Evolutionary conservation across 2,888 invertebrate genomes (phyloP), one percentile per base, ranked within the genome.

Genomic region (Ochropleura leucogaster): DNA sequence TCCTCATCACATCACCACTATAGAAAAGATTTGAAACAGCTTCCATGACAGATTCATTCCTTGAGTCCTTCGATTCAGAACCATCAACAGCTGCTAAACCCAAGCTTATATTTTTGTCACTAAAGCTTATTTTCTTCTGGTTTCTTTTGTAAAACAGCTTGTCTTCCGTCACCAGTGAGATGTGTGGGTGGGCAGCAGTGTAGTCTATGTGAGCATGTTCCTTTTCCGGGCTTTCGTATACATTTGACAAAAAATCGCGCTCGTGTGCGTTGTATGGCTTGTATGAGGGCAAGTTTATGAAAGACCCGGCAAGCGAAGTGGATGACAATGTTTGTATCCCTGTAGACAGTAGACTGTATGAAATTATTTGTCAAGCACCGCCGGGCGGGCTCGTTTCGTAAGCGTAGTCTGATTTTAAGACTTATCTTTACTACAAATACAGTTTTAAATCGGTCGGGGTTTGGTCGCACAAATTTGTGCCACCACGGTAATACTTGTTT

Each of bases 241-340:
- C 18, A 14, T 87, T 77, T 14, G 79, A 74, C 7, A 85, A 68
- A 18, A 40, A 63, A 2, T 82, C 77, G 10, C 46, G 8, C 0
- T 87, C 83, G 18, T 90, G 89, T 7, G 72, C 87, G 0, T 89
- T 90, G 68, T 94, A 93, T 0, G 93, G 92, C 16, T 74, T 82
- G 70, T 84, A 82, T 47, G 77, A 77, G 0, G 93, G 91, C 0
- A 93, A 79, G 1, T 69, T 42, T 4, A 92, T 20, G 42, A 85
- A 88, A 0, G 94, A 94, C 0, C 94, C 94, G 0, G 93, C 93
- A 0, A 94, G 88, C 0, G 93, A 91, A 0, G 87, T 85, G 0
- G 92, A 91, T 0, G 94, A 94, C 6, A 85, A 87, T 40, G 90
- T 88, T 14, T 60, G 53, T n/a, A 87, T n/a, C 82, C 83, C 91